Evolutionary conservation across 2,888 invertebrate genomes (phyloP).

Genomic region (Lycocerus yunnanus): DNA sequence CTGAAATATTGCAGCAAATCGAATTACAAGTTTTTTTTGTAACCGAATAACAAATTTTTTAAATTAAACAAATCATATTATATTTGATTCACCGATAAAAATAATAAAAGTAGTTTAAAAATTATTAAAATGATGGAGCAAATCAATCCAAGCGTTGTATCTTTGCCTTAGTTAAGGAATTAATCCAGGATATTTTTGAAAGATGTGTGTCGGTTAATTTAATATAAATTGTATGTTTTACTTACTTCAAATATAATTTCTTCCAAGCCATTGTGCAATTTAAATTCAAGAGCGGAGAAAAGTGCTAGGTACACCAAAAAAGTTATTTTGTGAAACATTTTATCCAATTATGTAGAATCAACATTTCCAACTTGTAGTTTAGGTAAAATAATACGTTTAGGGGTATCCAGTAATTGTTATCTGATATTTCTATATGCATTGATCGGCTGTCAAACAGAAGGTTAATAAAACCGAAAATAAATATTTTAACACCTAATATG

Average conservation of each 20-base stretch:
- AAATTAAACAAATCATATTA: background rate
- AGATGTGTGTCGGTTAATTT: no score
- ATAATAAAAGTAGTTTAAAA: no score
- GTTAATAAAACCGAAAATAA: conserved; percentile 1
- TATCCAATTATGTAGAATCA: background rate
- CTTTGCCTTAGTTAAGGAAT: no score
- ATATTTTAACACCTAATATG: background rate
- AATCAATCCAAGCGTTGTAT: no score
- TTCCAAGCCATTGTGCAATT: background rate
- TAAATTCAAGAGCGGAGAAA: background rate
- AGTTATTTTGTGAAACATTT: background rate
- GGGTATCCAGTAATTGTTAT: background rate
- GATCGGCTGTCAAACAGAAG: background rate
- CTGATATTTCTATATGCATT: conserved; percentile 1
- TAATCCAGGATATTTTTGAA: no score
- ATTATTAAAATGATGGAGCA: no score
- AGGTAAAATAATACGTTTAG: background rate
- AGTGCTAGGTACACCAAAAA: background rate
- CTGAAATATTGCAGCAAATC: background rate
- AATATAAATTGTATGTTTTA: no score
- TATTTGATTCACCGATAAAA: no score
- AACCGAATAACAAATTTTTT: background rate
- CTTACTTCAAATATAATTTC: background rate
- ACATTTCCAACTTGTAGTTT: background rate
- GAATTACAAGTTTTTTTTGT: background rate